Evolutionary conservation across 2,797 vertebrate species (phyloP), one percentile per base, ranked within the genome.

Genomic region (Loriculus beryllinus): DNA sequence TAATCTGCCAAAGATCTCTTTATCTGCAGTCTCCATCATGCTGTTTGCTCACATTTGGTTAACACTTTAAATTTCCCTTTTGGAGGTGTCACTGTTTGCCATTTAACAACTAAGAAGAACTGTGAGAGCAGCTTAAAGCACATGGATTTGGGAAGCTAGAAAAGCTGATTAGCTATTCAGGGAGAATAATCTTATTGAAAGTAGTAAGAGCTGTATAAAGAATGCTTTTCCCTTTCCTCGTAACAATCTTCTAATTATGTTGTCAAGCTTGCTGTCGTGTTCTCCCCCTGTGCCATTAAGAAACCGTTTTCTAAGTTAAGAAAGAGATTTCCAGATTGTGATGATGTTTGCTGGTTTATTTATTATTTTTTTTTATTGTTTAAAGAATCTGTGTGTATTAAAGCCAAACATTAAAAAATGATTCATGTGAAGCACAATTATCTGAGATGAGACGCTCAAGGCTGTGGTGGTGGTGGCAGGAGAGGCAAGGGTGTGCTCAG

Each of bases 231-330:
- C 97, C 96, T 97, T 97, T 97, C 96, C 96, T 96, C 75, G 86
- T 96, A 98, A 98, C 97, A 98, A 96, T 98, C 97, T 98, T 97
- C 98, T 98, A 98, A 98, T 98, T 98, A 98, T 97, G 98, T 97
- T 98, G 98, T 98, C 98, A 98, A 96, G 96, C 96, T 96, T 94
- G 95, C 97, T 96, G 97, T 96, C 96, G 96, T 96, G 96, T 97
- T 96, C 97, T 97, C 97, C 96, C 97, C 96, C 96, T 97, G 95
- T 95, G 97, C 98, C 96, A 96, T 97, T 97, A 98, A 98, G 97
- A 96, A 97, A 96, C 97, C 89, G 68, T 96, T 97, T 98, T 97
- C 97, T 96, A 93, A 97, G 97, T 97, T 97, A 97, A 98, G 97
- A 97, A 97, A 97, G 97, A 98, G 97, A 97, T 94, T 97, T 98